These are phyloP conservation scores for Tamias sibiricus DNA, from an alignment of 2,113 vertebrate genomes.

Conservation along the genomic window DNA sequence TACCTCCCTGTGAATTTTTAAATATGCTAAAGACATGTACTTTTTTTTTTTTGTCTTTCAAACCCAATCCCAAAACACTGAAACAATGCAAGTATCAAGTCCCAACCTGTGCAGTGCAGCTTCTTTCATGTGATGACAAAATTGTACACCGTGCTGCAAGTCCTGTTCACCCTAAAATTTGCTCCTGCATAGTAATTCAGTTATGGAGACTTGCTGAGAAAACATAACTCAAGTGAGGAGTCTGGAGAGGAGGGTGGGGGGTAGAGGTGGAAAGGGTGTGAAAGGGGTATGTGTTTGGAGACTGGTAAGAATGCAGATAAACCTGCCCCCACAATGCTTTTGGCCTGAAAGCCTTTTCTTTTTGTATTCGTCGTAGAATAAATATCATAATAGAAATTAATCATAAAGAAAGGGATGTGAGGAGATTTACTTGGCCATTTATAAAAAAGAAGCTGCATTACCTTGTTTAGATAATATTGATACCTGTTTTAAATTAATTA, in stretches of 20 bases:
- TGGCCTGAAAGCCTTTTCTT: conserved; percentile 67
- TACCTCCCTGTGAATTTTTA: background rate
- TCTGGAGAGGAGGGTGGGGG: background rate
- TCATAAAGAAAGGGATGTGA: conserved; percentile 63
- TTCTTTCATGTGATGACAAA: conserved; percentile 38
- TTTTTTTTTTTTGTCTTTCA: background rate
- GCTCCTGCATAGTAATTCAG: background rate
- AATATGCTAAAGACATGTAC: background rate
- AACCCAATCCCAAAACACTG: background rate
- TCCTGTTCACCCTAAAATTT: conserved; percentile 74
- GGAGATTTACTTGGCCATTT: conserved; percentile 52
- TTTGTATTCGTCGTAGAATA: conserved; percentile 51
- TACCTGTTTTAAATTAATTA: conserved; percentile 78
- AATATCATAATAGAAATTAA: conserved; percentile 34
- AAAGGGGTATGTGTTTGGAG: conserved; percentile 75
- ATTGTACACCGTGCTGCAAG: conserved; percentile 36
- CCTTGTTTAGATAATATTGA: conserved; percentile 61
- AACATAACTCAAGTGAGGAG: conserved; percentile 32
- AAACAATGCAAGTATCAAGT: conserved; percentile 55
- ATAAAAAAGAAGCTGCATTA: conserved; percentile 39
- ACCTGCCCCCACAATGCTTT: conserved; percentile 75
- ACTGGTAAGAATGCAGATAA: conserved; percentile 81
- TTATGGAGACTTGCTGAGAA: background rate
- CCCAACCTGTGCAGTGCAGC: conserved; percentile 9
- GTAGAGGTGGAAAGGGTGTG: conserved; percentile 55